A percentile compares a stretch with the other conserved stretches of the same genome.
Evolutionary conservation across 2,888 invertebrate species (phyloP).

Genomic region (Dyspetes luteomarginatus): DNA sequence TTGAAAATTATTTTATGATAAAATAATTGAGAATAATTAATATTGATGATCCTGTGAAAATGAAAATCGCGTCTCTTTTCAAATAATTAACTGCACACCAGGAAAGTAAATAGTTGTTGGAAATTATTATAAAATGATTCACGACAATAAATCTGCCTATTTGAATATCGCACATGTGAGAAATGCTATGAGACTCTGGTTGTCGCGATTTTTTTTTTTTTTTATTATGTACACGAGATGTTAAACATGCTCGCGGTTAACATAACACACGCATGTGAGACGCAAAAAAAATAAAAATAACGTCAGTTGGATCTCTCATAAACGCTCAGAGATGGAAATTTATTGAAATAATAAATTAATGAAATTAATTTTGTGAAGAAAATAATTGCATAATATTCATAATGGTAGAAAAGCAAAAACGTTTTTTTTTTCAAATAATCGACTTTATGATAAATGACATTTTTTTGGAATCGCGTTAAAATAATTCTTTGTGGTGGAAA

Average conservation of each 20-base stretch:
- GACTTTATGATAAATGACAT: too few relatives aligned
- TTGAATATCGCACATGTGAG: constrained; percentile 42
- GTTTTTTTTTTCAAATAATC: background rate
- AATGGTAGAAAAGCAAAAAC: background rate
- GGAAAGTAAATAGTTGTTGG: too few relatives aligned
- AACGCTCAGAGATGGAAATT: too few relatives aligned
- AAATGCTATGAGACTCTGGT: constrained; percentile 20
- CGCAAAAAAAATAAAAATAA: background rate
- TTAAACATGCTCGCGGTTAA: constrained; percentile 16
- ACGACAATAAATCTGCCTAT: constrained; percentile 48
- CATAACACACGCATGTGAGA: background rate
- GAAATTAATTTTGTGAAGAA: background rate
- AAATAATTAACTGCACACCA: too few relatives aligned
- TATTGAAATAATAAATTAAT: background rate
- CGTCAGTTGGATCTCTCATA: too few relatives aligned
- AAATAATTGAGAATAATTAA: background rate
- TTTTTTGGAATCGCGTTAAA: too few relatives aligned
- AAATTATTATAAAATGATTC: too few relatives aligned
- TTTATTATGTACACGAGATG: constrained; percentile 38
- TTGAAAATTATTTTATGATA: background rate
- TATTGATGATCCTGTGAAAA: background rate
- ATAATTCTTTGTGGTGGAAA: too few relatives aligned
- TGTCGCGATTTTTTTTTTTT: constrained; percentile 34
- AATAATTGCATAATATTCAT: background rate
- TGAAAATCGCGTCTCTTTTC: background rate